These are phyloP conservation scores for Sorex maritimensis DNA, from an alignment of 2,797 vertebrate genomes.

Conservation along the genomic window DNA sequence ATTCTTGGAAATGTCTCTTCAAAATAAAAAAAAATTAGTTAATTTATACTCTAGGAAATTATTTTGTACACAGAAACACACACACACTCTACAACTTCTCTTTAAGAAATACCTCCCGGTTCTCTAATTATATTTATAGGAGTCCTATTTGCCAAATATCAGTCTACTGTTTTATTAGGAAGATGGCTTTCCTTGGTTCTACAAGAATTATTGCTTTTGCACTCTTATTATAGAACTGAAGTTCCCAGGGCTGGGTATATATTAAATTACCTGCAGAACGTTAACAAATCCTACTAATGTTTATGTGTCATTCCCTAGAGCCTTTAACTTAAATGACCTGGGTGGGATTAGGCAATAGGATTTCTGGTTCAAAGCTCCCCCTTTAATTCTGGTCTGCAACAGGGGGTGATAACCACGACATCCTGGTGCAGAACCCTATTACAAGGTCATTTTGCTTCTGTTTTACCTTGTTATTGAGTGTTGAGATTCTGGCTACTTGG, in stretches of 20 bases:
- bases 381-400: background rate
- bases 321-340: slow-evolving; percentile 46
- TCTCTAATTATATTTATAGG: slow-evolving; percentile 21
- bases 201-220: background rate
- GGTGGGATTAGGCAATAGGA: background rate
- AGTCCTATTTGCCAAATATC: slow-evolving; percentile 44
- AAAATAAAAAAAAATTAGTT: slow-evolving; percentile 58
- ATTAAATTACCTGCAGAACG: slow-evolving; percentile 43
- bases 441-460: background rate
- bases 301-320: background rate
- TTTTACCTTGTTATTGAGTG: background rate
- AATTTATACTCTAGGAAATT: slow-evolving; percentile 82
- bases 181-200: background rate
- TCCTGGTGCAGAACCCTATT: too few relatives aligned
- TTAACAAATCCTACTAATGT: slow-evolving; percentile 9
- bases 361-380: background rate
- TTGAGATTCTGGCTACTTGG: background rate
- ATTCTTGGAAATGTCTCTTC: slow-evolving; percentile 82
- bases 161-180: slow-evolving; percentile 7
- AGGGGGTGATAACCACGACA: background rate
- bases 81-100: background rate
- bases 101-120: background rate
- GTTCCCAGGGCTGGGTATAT: slow-evolving; percentile 43
- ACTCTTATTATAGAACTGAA: slow-evolving; percentile 53
- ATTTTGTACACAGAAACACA: slow-evolving; percentile 58